phyloP scores from a whole-genome alignment of 2,888 invertebrate species.

The Galeruca laticollis region DNA sequence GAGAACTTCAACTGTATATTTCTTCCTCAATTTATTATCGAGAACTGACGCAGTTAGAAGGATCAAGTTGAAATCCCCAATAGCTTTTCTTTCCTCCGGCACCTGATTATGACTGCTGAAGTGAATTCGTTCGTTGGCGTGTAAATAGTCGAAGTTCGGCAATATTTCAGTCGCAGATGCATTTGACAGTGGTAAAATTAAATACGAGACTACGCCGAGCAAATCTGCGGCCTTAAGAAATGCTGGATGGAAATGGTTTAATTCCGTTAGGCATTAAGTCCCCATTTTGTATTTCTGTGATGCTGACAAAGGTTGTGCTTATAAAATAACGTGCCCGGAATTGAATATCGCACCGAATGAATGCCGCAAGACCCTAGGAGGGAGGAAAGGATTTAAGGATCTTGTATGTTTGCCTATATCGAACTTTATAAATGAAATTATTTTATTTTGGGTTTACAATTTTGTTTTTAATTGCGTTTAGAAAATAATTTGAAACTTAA shows the following conservation, averaged over 20 bases:
- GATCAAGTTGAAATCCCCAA: not conserved
- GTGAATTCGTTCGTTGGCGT: conserved; percentile 29
- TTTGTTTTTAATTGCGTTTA: conserved; percentile 12
- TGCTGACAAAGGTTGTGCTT: conserved; percentile 56
- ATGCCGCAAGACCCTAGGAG: conserved; percentile 33
- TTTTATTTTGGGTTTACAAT: conserved; percentile 1
- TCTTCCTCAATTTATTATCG: too few relatives aligned
- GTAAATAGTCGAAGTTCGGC: conserved; percentile 58
- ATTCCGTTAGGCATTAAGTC: conserved; percentile 53
- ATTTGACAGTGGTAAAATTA: conserved; percentile 61
- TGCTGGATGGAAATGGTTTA: conserved; percentile 49
- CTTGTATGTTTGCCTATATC: conserved; percentile 1
- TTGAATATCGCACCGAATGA: conserved; percentile 50
- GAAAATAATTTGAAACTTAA: not conserved
- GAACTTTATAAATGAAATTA: conserved; percentile 9
- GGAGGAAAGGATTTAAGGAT: conserved; percentile 42
- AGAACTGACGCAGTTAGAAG: not conserved
- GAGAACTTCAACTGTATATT: too few relatives aligned
- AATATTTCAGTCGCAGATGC: conserved; percentile 60
- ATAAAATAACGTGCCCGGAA: conserved; percentile 57
- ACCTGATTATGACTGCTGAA: conserved; percentile 32
- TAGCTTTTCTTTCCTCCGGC: conserved; percentile 31
- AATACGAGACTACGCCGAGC: conserved; percentile 53
- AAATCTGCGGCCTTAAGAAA: conserved; percentile 54
- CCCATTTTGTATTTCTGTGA: conserved; percentile 55